Evolutionary conservation across 2,888 invertebrate genomes (phyloP), one percentile per base, ranked within the genome.

Genomic region (Agrypnus murinus): DNA sequence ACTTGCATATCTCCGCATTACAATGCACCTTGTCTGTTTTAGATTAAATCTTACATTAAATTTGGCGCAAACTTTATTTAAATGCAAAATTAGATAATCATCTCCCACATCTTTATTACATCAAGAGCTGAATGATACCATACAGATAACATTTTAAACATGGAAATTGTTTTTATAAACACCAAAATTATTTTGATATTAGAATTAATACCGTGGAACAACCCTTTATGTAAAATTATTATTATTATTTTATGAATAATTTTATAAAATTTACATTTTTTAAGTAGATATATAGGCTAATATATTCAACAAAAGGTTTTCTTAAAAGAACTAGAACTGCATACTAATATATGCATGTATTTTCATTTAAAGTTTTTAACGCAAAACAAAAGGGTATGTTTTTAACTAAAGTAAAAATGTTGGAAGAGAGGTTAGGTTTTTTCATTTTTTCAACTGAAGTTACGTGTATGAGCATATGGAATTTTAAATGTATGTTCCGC

Each of bases 401-500:
- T 25, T 25, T 25, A 25, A 25, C 25, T 25, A 25, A 25, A 25
- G 25, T 25, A 5, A 25, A 25, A 25, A 25, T 25, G 25, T 25
- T 25, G 25, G 25, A 25, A 25, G 25, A 25, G 25, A 25, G 25
- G 25, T 25, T 25, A 25, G 25, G 25, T 53, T 31, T 53, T 12
- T 53, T 15, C 25, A 50, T 53, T 53, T 53, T 53, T 53, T 34
- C 6, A 25, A 14, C 32, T 14, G 10, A 46, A 46, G 32, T 34
- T 53, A 14, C n/a, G n/a, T 12, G 14, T 25, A 25, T 15, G 14
- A 32, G 14, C 53, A n/a, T 53, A 53, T 32, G 53, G 53, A 53
- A 53, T 53, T 53, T 53, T 53, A 53, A 53, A 53, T 53, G 53
- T 34, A 14, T 7, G 6, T 34, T 5, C 14, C 14, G 53, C 15